These are phyloP conservation scores for Sipha maydis DNA, from an alignment of 2,888 invertebrate species.

Conservation along the genomic window DNA sequence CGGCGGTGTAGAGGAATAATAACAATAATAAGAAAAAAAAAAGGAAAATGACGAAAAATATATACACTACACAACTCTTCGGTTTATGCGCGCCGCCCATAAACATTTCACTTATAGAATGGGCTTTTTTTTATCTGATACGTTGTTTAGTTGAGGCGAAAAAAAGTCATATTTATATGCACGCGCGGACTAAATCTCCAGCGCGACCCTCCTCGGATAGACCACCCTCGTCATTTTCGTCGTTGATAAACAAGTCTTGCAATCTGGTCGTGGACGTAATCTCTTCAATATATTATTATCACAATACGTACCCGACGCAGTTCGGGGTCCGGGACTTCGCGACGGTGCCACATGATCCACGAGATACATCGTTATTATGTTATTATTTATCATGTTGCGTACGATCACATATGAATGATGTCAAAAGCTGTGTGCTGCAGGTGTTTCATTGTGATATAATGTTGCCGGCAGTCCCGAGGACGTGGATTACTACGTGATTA, in stretches of 20 bases:
- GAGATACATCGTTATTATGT: background rate
- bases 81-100: background rate
- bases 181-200: constrained; percentile 6
- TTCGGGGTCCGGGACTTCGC: background rate
- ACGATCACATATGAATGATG: too few relatives aligned
- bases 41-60: background rate
- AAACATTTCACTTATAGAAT: constrained; percentile 51
- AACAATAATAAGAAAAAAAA: constrained; percentile 22
- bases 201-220: constrained; percentile 30
- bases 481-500: too few relatives aligned
- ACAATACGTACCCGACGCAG: background rate
- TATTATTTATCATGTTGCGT: too few relatives aligned
- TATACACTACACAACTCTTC: background rate
- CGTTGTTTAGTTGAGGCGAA: constrained; percentile 17
- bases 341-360: background rate
- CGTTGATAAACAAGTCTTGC: constrained; percentile 51
- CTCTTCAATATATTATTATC: constrained; percentile 28
- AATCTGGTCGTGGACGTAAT: constrained; percentile 48
- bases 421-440: too few relatives aligned
- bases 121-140: constrained; percentile 30
- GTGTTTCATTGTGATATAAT: too few relatives aligned
- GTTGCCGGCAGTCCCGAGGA: too few relatives aligned
- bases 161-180: constrained; percentile 50
- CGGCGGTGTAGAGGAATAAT: background rate
- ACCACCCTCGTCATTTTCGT: constrained; percentile 51